A percentile compares a stretch with the other conserved stretches of the same genome.
phyloP scores from a whole-genome alignment of 2,113 vertebrate species.

The Cranoglanis bouderius region DNA sequence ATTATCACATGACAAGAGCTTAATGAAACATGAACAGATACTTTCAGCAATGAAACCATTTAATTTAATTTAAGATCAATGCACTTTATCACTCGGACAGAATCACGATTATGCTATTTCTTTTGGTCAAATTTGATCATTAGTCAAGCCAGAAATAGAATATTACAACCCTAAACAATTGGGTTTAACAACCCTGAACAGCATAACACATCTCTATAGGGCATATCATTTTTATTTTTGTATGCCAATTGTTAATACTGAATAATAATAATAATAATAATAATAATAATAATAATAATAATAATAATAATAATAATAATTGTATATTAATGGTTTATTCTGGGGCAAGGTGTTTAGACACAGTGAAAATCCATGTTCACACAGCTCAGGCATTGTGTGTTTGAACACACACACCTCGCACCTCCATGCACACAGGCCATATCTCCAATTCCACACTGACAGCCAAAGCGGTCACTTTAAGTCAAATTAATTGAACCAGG shows the following conservation, averaged over 20 bases:
- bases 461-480: slow-evolving; percentile 52
- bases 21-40: background rate
- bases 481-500: slow-evolving; percentile 56
- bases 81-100: background rate
- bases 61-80: background rate
- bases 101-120: background rate
- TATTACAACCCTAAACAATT: slow-evolving; percentile 52
- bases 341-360: slow-evolving; percentile 56
- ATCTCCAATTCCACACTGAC: slow-evolving; percentile 55
- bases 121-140: background rate
- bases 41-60: slow-evolving; percentile 24
- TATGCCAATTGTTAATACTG: background rate
- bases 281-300: too few relatives aligned
- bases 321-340: slow-evolving; percentile 61
- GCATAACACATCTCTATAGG: background rate
- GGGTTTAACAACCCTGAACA: too few relatives aligned
- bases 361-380: slow-evolving; percentile 72
- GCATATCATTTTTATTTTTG: background rate
- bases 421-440: slow-evolving; percentile 47
- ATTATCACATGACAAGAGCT: background rate
- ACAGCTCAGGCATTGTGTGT: slow-evolving; percentile 42
- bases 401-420: slow-evolving; percentile 47
- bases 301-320: too few relatives aligned
- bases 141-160: slow-evolving; percentile 22
- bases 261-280: background rate